Percentiles rank a stretch among this genome's conserved stretches.
These are phyloP conservation scores for Malurus leucopterus DNA, from an alignment of 2,797 vertebrate genomes.

Conservation along the genomic window DNA sequence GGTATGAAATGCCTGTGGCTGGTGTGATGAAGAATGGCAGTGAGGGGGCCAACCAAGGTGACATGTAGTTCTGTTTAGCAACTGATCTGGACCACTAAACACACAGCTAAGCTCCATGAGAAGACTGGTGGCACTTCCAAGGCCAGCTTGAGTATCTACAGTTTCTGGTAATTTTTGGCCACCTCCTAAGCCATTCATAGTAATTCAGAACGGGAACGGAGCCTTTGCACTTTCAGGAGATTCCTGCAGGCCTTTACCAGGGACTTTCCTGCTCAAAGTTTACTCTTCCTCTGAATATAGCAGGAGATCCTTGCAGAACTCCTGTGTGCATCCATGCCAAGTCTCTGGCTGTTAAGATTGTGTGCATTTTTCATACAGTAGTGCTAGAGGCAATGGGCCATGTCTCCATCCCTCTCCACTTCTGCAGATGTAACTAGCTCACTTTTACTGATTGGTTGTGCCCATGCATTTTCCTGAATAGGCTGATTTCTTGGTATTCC, in stretches of 20 bases:
- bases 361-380: not conserved
- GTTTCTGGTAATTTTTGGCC: not conserved
- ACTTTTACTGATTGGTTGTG: not conserved
- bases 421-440: not conserved
- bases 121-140: not conserved
- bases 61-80: not conserved
- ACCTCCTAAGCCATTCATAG: not conserved
- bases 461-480: not conserved
- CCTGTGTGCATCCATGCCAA: fast-evolving
- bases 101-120: not conserved
- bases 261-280: not conserved
- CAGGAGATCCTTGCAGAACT: not conserved
- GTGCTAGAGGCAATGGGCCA: not conserved
- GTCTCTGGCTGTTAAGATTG: not conserved
- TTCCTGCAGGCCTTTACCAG: not conserved
- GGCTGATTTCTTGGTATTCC: not conserved
- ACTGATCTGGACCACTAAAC: not conserved
- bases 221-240: not conserved
- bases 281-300: not conserved
- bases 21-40: not conserved
- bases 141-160: not conserved
- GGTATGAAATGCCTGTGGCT: not conserved
- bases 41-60: not conserved
- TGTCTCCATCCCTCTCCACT: not conserved
- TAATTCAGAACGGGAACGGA: not conserved